Evolutionary conservation across 64 coral and sea anemone species (phyloP).

Genomic region (Montipora efflorescens): DNA sequence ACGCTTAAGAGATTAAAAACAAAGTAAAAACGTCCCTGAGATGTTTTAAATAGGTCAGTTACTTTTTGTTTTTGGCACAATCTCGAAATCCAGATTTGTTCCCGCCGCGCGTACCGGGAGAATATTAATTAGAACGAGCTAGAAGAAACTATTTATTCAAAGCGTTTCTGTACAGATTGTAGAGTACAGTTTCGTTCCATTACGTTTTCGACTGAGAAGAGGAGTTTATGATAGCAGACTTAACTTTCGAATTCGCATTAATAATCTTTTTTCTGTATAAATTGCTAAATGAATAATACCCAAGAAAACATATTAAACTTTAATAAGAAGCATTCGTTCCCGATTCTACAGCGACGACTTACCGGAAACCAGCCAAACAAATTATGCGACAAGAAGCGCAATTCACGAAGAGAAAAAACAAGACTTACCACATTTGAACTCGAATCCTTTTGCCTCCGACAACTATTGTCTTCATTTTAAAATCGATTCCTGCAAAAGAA

Average conservation of each 20-base stretch:
- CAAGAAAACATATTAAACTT: neutral
- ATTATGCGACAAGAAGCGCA: neutral
- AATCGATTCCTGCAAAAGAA: conserved; percentile 85
- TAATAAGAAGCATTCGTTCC: neutral
- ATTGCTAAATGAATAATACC: neutral
- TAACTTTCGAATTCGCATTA: conserved; percentile 1
- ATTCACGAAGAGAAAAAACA: neutral
- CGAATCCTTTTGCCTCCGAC: conserved; percentile 95
- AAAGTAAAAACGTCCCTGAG: neutral
- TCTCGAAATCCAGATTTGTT: neutral
- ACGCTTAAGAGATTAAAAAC: conserved; percentile 10
- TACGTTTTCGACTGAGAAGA: neutral
- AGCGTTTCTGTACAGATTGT: no score
- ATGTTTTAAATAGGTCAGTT: neutral
- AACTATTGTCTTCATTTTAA: conserved; percentile 98
- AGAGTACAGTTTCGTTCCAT: conserved; percentile 2
- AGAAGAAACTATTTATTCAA: no score
- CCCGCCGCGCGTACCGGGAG: neutral
- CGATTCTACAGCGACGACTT: neutral
- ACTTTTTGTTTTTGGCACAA: neutral
- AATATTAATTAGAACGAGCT: no score
- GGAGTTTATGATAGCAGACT: neutral
- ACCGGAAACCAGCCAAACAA: conserved; percentile 13
- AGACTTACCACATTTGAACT: conserved; percentile 97
- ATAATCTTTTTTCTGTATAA: neutral